Conservation (phyloP, 2,797 vertebrate species). For the Nyctibius grandis region DNA sequence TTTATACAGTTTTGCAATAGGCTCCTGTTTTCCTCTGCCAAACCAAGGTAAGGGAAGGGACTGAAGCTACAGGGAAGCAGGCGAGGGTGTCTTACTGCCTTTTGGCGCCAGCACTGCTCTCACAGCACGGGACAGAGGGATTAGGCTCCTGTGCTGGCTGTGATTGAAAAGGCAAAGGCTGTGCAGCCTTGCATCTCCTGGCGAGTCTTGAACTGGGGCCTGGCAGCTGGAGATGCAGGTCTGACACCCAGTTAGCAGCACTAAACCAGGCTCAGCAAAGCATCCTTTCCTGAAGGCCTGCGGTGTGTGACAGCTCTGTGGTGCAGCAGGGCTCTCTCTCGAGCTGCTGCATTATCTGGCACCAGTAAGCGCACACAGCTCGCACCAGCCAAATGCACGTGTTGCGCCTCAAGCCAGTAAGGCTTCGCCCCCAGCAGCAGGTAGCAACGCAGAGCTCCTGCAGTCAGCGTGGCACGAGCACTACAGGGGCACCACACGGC, state of each 20-base stretch:
- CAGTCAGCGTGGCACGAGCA: not conserved
- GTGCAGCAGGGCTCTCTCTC: not conserved
- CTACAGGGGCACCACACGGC: not conserved
- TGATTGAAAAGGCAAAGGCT: not conserved
- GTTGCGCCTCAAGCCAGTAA: not conserved
- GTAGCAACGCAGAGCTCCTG: not conserved
- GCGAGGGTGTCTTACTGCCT: not conserved
- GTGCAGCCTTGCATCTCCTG: not conserved
- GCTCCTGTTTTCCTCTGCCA: not conserved
- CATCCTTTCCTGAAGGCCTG: not conserved
- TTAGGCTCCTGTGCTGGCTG: rapidly evolving
- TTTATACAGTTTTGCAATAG: not conserved
- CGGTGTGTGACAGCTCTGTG: rapidly evolving
- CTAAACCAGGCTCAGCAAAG: not conserved
- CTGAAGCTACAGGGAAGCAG: not conserved
- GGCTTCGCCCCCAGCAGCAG: not conserved
- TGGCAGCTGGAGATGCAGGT: not conserved
- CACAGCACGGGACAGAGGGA: rapidly evolving
- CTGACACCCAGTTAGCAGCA: not conserved
- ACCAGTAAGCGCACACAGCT: not conserved
- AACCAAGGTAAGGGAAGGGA: rapidly evolving
- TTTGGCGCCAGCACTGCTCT: not conserved
- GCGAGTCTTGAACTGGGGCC: not conserved
- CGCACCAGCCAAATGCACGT: not conserved
- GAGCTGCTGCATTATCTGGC: not conserved